phyloP scores from a whole-genome alignment of 2,888 invertebrate genomes.

The Hyposoter dolosus region DNA sequence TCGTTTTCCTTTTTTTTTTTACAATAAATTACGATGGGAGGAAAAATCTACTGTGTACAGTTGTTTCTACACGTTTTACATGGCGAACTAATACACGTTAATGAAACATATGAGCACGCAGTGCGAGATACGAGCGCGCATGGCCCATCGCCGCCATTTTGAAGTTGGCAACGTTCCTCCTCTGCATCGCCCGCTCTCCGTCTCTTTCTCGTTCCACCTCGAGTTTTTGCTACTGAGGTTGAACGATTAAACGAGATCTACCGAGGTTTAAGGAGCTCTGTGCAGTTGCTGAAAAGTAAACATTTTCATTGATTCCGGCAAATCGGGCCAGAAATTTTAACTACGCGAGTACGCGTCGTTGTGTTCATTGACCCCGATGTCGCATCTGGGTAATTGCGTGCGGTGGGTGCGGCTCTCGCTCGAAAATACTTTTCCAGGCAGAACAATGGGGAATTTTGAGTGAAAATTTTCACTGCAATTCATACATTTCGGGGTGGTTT shows the following conservation, averaged over 20 bases:
- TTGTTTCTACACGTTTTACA: conserved; percentile 21
- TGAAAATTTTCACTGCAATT: not conserved
- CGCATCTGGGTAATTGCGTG: conserved; percentile 40
- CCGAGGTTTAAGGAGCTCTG: not conserved
- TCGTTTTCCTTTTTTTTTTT: not conserved
- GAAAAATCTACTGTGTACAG: not conserved
- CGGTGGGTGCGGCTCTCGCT: conserved; percentile 57
- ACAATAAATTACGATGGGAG: not conserved
- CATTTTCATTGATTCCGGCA: conserved; percentile 8
- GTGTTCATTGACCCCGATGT: conserved; percentile 32
- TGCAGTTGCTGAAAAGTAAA: not conserved
- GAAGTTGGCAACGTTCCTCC: conserved; percentile 31
- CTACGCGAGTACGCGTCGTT: not conserved
- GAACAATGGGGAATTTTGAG: not conserved
- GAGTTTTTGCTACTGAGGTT: not conserved
- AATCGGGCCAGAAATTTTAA: not conserved
- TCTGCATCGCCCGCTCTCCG: too few species aligned
- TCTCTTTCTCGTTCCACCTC: conserved; percentile 10
- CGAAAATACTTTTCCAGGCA: not conserved
- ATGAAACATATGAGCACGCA: conserved; percentile 13
- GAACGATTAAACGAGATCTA: not conserved
- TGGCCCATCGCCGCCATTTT: conserved; percentile 61
- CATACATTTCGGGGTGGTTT: not conserved
- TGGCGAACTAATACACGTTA: conserved; percentile 12
- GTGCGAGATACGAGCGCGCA: conserved; percentile 11